A percentile compares a stretch with the other conserved stretches of the same genome.
phyloP scores from a whole-genome alignment of 2,113 vertebrate species.

The Bolborhynchus lineola region DNA sequence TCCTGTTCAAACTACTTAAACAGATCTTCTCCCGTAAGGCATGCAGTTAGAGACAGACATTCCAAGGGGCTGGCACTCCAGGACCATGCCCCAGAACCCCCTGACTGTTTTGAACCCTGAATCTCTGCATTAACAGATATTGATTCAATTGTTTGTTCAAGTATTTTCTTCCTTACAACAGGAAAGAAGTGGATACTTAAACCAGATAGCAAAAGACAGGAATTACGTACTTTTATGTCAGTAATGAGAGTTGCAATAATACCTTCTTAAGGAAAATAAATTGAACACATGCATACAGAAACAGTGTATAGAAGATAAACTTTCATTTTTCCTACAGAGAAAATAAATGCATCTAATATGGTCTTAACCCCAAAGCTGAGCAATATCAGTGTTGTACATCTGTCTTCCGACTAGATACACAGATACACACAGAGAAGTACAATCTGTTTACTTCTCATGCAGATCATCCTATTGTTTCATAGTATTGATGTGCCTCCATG shows the following conservation, averaged over 20 bases:
- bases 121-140: not conserved
- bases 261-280: not conserved
- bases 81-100: not conserved
- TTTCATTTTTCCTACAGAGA: not conserved
- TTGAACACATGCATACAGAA: not conserved
- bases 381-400: not conserved
- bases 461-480: not conserved
- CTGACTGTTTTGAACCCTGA: not conserved
- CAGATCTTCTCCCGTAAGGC: not conserved
- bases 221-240: not conserved
- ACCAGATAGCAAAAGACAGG: not conserved
- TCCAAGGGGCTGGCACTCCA: accelerated
- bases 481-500: not conserved
- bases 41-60: accelerated
- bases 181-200: not conserved
- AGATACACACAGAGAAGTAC: not conserved
- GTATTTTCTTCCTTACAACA: not conserved
- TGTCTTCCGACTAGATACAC: not conserved
- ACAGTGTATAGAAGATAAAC: accelerated
- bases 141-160: not conserved
- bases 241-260: not conserved
- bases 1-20: not conserved
- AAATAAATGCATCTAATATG: not conserved
- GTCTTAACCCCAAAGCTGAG: not conserved
- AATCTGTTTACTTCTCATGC: not conserved